Base-by-base conservation (phyloP, 2,113 vertebrate species). In the Riparia riparia region DNA sequence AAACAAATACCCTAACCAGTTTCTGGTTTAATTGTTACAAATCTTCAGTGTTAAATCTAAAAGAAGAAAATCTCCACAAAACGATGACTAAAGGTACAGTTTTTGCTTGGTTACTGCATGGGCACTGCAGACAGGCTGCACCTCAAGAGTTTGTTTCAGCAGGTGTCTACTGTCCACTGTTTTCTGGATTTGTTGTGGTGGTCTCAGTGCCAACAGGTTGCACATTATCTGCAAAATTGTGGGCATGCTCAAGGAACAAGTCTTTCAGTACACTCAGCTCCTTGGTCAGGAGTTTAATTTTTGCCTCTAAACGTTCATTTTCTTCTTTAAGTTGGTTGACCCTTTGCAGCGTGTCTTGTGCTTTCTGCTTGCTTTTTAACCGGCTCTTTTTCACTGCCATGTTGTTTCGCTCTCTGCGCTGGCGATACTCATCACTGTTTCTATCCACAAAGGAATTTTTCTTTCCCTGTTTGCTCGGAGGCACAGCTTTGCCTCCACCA, bases 261-360 rank as follows among this genome's bases (percentile, higher is more conserved):
- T 99, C 99, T 98, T 99, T 99, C 91, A 99, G 98, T 96, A 99
- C 99, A 2, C 99, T 99, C 95, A 99, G 98, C 96, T 99, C 99
- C 97, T 99, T 99, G 85, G 99, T 99, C 83, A 99, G 99, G 91
- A 99, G 98, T 85, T 99, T 99, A 95, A 99, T 99, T 97, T 99
- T 99, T 83, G 99, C 99, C 97, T 99, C 99, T 96, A 99, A 98
- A 7, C 99, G 98, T 98, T 99, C 99, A 26, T 99, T 99, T 97
- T 99, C 99, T 95, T 99, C 99, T 92, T 99, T 99, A 34, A 99
- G 98, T 98, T 99, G 99, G 93, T 99, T 99, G 79, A 99, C 99
- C 12, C 99, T 98, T 63, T 99, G 99, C 97, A 99, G 98, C 0
- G 99, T 99, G 95, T 99, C 99, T 96, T 99, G 98, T 2, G 99